A percentile compares a stretch with the other conserved stretches of the same genome.
phyloP scores from a whole-genome alignment of 64 coral and sea anemone genomes.

The Anthopleura sola region DNA sequence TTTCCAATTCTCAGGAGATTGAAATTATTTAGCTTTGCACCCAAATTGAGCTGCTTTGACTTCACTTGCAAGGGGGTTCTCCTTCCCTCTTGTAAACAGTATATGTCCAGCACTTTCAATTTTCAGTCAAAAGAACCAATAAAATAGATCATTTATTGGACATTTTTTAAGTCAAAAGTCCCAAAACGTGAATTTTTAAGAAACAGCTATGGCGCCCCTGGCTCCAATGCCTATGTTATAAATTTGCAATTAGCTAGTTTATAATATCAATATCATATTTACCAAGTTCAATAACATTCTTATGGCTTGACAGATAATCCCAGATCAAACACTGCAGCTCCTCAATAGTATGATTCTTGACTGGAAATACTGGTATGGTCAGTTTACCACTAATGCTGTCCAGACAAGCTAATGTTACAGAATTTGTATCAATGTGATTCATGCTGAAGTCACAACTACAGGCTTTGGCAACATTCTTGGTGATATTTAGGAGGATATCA shows the following conservation, averaged over 20 bases:
- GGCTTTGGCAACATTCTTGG: conserved; percentile 38
- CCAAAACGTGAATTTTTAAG: no score
- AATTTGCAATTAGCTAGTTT: no score
- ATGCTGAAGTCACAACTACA: conserved; percentile 56
- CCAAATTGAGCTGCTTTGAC: no score
- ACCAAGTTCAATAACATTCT: conserved; percentile 90
- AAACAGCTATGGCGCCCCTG: no score
- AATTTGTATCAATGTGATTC: conserved; percentile 35
- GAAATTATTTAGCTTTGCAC: no score
- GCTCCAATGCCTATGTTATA: no score
- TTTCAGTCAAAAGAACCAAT: no score
- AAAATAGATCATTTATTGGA: no score
- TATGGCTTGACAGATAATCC: conserved; percentile 34
- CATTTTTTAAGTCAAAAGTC: no score
- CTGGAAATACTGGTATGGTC: conserved; percentile 55
- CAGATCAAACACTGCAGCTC: conserved; percentile 74
- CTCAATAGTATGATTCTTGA: conserved; percentile 22
- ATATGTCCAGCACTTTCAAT: no score
- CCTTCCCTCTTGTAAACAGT: no score
- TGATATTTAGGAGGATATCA: conserved; percentile 34
- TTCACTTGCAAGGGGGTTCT: no score
- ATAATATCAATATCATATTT: not conserved
- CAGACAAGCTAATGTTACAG: conserved; percentile 52
- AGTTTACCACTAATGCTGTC: conserved; percentile 78
- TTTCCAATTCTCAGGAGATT: not conserved